Evolutionary conservation across 1,140 invertebrate genomes (phyloP).

Genomic region (Drosophila quadrilineata): DNA sequence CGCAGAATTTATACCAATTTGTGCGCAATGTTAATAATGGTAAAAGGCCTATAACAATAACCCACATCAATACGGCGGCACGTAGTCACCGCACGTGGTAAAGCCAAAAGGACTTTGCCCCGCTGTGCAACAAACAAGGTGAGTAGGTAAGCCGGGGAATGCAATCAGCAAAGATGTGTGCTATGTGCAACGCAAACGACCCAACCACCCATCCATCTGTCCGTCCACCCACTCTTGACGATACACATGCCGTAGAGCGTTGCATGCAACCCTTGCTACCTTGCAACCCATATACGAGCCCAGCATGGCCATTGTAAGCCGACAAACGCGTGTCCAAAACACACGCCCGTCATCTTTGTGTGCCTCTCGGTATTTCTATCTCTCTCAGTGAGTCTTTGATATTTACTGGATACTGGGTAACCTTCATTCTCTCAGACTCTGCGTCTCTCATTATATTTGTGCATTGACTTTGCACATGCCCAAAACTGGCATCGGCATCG

Average conservation of each 20-base stretch:
- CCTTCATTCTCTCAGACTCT: conserved; percentile 5
- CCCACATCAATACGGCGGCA: conserved; percentile 73
- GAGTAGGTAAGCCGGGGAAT: conserved; percentile 62
- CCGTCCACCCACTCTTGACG: conserved; percentile 2
- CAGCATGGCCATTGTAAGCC: conserved; percentile 33
- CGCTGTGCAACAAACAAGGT: conserved; percentile 74
- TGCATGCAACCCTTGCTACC: conserved; percentile 39
- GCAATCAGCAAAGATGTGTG: conserved; percentile 64
- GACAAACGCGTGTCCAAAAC: conserved; percentile 73
- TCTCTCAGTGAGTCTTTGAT: neutral
- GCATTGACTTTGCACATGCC: conserved; percentile 75
- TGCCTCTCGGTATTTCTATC: conserved; percentile 26
- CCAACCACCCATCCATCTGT: conserved; percentile 14
- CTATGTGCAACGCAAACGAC: conserved; percentile 39
- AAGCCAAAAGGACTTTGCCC: conserved; percentile 37
- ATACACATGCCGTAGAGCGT: neutral
- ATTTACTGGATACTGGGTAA: neutral
- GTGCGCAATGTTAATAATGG: conserved; percentile 69
- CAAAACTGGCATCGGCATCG: conserved; percentile 61
- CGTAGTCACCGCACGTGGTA: conserved; percentile 67
- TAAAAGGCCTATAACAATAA: conserved; percentile 74
- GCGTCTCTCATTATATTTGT: conserved; percentile 75
- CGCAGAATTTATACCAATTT: conserved; percentile 74
- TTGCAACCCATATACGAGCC: conserved; percentile 9
- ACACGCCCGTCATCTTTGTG: conserved; percentile 74